Base-by-base conservation (phyloP, 1,140 invertebrate species). In the Liolophura sinensis region DNA sequence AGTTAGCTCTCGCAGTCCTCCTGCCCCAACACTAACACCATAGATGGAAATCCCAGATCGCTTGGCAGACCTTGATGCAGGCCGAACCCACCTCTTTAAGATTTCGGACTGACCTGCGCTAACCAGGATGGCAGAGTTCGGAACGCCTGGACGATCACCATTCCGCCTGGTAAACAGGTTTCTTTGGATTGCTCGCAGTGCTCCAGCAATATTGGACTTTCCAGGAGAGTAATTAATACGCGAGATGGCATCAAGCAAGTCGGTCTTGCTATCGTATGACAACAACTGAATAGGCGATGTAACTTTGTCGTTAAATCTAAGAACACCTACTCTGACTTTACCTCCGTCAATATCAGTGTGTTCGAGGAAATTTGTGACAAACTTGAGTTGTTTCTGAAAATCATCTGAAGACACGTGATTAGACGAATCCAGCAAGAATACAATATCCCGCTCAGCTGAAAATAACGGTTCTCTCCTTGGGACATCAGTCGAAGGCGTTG, bases 31-130 rank as follows among this genome's bases (percentile, higher is more conserved):
- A 63, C 73, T 72, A 59, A 78, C 67, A 24, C 71, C 68, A 63
- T 74, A 74, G 4, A 78, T 66, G 58, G 67, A 65, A 25, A 78
- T 76, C 16, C 62, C 66, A 22, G 68, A 62, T 22, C 20, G 64
- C 18, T 51, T 47, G 5, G 74, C 76, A 24, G 22, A 24, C 31
- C 67, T 60, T n/a, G 76, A 73, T 62, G 76, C 73, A 1, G 69
- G 71, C 20, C 74, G 67, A 5, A 74, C 76, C 47, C 68, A 60
- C 49, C 65, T 27, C 16, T 67, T 58, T 48, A 76, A 71, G 20
- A 73, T 70, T 62, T 79, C 75, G 15, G 79, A 81, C n/a, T 71
- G 62, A 57, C 79, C 79, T 60, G 79, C 79, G 11, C 76, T 79
- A 1, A 81, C 55, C 9, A 81, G 64, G n/a, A 79, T 64, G 9